phyloP scores from a whole-genome alignment of 2,888 invertebrate genomes.

The Eupeodes latifasciatus region DNA sequence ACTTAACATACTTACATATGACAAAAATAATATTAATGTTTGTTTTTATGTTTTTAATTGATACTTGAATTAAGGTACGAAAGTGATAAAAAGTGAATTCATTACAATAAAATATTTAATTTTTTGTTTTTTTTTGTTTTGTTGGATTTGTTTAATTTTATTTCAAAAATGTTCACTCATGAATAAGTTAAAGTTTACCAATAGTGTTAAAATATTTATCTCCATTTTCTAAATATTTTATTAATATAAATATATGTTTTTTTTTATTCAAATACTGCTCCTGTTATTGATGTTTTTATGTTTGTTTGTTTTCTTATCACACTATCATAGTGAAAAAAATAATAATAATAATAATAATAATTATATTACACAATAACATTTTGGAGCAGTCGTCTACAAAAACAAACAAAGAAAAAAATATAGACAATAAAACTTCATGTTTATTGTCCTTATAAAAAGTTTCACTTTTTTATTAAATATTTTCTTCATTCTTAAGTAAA shows the following conservation, averaged over 20 bases:
- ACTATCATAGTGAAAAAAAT: conserved; percentile 66
- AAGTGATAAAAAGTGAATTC: conserved; percentile 74
- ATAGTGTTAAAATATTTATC: conserved; percentile 39
- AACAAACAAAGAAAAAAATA: conserved; percentile 13
- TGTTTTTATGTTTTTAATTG: conserved; percentile 39
- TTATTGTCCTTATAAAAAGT: conserved; percentile 59
- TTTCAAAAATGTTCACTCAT: conserved; percentile 39
- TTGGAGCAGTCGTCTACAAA: conserved; percentile 47
- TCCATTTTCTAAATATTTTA: conserved; percentile 19
- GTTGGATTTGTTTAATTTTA: not conserved
- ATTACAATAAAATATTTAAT: conserved; percentile 53
- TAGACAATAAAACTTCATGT: not conserved
- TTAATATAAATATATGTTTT: conserved; percentile 10
- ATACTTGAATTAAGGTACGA: conserved; percentile 74
- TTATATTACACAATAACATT: not conserved
- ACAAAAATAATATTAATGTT: conserved; percentile 56
- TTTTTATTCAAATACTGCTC: conserved; percentile 2
- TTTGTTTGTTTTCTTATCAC: conserved; percentile 55
- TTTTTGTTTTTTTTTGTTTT: not conserved
- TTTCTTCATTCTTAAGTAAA: conserved; percentile 40
- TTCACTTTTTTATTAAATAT: conserved; percentile 51
- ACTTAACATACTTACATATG: conserved; percentile 57
- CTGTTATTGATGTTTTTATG: conserved; percentile 25
- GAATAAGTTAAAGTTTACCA: conserved; percentile 50
- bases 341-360: conserved; percentile 8